Base-by-base conservation (phyloP, 64 coral and sea anemone genomes). In the Pocillopora damicornis region DNA sequence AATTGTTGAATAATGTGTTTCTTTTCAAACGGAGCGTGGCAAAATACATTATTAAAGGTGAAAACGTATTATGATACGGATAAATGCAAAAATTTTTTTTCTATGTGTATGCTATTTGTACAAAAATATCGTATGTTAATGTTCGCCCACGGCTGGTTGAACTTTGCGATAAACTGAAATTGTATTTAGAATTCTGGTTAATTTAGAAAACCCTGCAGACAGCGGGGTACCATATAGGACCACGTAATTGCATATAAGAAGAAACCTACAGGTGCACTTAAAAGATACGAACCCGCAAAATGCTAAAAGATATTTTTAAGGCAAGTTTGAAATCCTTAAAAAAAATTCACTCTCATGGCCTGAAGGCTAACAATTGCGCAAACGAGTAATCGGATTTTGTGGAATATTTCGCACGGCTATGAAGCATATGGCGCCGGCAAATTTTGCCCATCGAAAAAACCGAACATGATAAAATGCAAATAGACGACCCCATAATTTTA, bases 61-160 rank as follows among this genome's bases (percentile, higher is more conserved):
- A 71, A 71, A n/a, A 22, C 1, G 67, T 23, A 1, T 7, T 30
- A n/a, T 25, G 25, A 25, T 7, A 23, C n/a, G 25, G 3, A 30
- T 71, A 25, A 71, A 26, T 71, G 22, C 25, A 25, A 11, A 20
- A n/a, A 20, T 71, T 71, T 71, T 68, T 68, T 20, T 71, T 25
- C 67, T 71, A 7, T n/a, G 9, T 23, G 22, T 71, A 5, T 71
- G 67, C n/a, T 20, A 23, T 20, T 22, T 23, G 67, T 71, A n/a
- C 25, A 71, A 71, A 71, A 71, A 71, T 71, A 71, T 71, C 16
- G 25, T 30, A 71, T 71, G 67, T n/a, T 71, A 71, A 71, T 71
- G 22, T 71, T 23, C 9, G n/a, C 67, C 67, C 67, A 71, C 67
- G 67, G 20, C 67, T 71, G 67, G 25, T 23, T 23, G 67, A 20